Evolutionary conservation across 2,113 vertebrate genomes (phyloP), one percentile per base, ranked within the genome.

Genomic region (Leucopternis melanops): DNA sequence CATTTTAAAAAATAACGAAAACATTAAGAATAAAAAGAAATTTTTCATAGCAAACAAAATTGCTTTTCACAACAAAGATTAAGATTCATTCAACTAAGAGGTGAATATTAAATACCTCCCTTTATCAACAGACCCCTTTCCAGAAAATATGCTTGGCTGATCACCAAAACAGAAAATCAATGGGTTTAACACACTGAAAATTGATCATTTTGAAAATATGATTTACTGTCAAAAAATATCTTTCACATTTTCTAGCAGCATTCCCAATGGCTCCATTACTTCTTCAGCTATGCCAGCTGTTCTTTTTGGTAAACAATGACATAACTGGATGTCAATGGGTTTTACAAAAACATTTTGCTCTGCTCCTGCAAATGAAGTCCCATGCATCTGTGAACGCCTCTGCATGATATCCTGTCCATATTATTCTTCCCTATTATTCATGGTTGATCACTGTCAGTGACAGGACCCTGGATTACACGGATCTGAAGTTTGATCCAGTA

Each of bases 281-380:
- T 88, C 47, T 58, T 54, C 57, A 90, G 87, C 69, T 90, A 87
- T 93, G 74, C 62, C 94, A 96, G 81, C 94, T 94, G 90, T 75
- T 91, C 47, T 81, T 79, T 87, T 63, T 27, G 40, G 54, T 86
- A 87, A 88, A 89, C 55, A 92, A 52, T 72, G 85, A 82, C 66
- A 75, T 74, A 95, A 88, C 44, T 88, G 34, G 54, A 29, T 85
- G 69, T 69, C 62, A 82, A 40, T 44, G 66, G 23, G 13, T 69
- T 93, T 85, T 44, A 90, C n/a, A 61, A 61, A 90, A 82, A 42
- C 32, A 45, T 72, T 75, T 94, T 90, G 15, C 70, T 65, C 47
- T 94, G 12, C 27, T 91, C 17, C 40, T 86, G 57, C 66, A 93
- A 67, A 78, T 58, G 15, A 92, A 71, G 88, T 38, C 29, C 20